These are phyloP conservation scores for Paelopatides confundens DNA, from an alignment of 53 echinoderm and acorn worm species.

Conservation along the genomic window DNA sequence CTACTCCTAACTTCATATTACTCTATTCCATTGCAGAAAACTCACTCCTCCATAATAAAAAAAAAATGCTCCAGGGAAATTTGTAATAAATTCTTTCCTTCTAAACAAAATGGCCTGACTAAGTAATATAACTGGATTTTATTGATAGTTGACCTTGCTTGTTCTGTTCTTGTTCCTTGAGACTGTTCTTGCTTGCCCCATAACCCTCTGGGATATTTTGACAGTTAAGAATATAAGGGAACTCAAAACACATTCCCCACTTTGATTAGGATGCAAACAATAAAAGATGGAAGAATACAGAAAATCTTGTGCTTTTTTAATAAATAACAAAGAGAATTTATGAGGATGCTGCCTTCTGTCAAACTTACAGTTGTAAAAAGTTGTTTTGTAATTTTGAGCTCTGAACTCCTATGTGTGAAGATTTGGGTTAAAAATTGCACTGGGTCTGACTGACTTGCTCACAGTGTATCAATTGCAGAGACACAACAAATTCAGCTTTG, in stretches of 20 bases:
- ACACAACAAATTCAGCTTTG: no score
- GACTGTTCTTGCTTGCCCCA: background rate
- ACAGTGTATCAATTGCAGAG: no score
- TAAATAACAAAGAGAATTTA: background rate
- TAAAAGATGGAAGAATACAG: background rate
- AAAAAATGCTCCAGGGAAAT: background rate
- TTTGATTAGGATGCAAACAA: background rate
- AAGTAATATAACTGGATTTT: background rate
- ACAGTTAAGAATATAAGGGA: background rate
- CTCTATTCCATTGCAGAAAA: no score
- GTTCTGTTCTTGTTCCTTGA: background rate
- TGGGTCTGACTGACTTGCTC: no score
- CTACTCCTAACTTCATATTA: no score
- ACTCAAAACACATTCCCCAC: background rate
- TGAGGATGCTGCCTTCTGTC: background rate
- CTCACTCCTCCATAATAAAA: no score
- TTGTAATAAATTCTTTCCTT: slow-evolving; percentile 23
- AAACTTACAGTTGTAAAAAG: background rate
- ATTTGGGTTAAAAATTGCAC: no score
- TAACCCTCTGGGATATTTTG: slow-evolving; percentile 3
- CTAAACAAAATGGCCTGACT: background rate
- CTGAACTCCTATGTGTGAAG: no score
- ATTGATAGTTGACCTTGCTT: background rate
- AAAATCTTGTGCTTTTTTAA: no score
- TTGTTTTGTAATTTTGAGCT: no score